Base-by-base conservation (phyloP, 30 jellyfish, hydroid and myxozoan genomes). In the Hydractinia echinata region DNA sequence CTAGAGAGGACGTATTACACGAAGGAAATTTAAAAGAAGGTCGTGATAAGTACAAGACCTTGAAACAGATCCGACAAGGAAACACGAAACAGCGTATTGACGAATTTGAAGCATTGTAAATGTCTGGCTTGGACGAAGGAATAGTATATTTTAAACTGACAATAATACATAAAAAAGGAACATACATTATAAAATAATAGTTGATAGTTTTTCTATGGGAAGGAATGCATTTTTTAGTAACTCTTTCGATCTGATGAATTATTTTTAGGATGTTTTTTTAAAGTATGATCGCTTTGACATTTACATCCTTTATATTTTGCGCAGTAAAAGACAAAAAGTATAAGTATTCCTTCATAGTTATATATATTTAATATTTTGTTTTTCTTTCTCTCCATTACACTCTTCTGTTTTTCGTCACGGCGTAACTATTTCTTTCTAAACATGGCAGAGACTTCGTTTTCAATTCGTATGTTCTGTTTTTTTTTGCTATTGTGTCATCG, bases 51-150 rank as follows among this genome's bases (percentile, higher is more conserved):
- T 88, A 93, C 91, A 88, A 93, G 69, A 93, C 99, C 53, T 87
- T 93, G 10, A 86, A 95, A 53, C 99, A 87, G 76, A 93, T 93
- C 76, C 90, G 99, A 5, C 95, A 84, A 66, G 99, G 99, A 58
- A 88, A 93, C 94, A 93, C 99, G 15, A 87, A 81, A 48, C 90
- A 86, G 8, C 91, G 99, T 10, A 88, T 93, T 52, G 99, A 93
- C 72, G 95, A 88, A 67, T 93, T 93, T 81, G 99, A 93, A 73
- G 85, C 96, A 58, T 49, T 93, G 77, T 92, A 85, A 85, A 76
- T 18, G 16, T 30, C 10, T 76, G 48, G 81, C 0, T 4, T 13
- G 69, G 44, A 30, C 44, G 2, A 30, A 30, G 44, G 44, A 30
- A 30, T 30, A 30, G 44, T 30, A 30, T 30, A 30, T 30, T 30